Evolutionary conservation across 2,113 vertebrate genomes (phyloP).

Genomic region (Mungos mungo): DNA sequence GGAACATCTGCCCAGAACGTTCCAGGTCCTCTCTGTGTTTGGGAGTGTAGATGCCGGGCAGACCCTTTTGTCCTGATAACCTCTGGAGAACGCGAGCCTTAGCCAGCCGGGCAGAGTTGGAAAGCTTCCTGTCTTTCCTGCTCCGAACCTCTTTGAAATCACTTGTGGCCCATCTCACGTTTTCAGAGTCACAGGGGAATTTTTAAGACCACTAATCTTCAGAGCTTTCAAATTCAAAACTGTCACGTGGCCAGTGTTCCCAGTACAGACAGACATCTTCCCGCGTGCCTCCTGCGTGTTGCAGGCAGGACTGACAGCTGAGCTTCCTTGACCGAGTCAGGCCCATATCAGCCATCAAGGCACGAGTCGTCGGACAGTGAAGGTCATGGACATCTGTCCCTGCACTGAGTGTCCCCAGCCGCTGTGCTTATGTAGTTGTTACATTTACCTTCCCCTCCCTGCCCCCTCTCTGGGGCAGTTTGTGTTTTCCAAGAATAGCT

Average conservation of each 20-base stretch:
- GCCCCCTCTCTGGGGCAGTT: background rate
- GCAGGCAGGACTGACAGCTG: background rate
- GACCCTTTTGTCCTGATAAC: background rate
- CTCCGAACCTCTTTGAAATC: background rate
- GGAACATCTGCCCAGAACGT: background rate
- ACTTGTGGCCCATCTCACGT: background rate
- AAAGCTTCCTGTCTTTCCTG: background rate
- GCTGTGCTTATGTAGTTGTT: no score
- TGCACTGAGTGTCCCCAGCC: accelerated
- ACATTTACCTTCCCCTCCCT: background rate
- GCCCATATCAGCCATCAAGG: background rate
- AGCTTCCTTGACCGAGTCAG: background rate
- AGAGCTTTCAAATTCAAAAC: background rate
- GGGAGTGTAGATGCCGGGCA: background rate
- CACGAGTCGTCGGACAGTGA: background rate
- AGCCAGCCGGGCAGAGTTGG: background rate
- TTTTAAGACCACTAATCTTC: background rate
- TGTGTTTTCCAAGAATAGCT: background rate
- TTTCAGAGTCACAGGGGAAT: background rate
- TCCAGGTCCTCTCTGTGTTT: background rate
- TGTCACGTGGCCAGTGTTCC: background rate
- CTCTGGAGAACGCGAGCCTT: background rate
- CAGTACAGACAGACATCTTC: background rate
- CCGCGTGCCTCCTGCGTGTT: no score
- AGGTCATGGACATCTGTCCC: background rate